Conservation (phyloP, 2,113 vertebrate genomes). For the Sphaerodactylus townsendi region DNA sequence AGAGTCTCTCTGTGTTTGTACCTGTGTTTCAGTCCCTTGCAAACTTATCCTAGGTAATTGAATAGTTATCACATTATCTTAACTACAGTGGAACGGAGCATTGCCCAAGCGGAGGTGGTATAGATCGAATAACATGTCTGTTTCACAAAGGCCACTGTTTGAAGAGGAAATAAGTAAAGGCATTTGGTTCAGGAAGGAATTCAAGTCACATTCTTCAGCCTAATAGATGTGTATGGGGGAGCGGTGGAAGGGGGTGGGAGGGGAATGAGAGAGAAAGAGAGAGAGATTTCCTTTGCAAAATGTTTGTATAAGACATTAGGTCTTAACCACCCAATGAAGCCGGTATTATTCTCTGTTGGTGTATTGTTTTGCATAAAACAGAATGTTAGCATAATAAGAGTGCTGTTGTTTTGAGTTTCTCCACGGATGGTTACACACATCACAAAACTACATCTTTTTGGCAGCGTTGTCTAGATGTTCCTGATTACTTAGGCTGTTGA, state of each 20-base stretch:
- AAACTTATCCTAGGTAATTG: constrained; percentile 64
- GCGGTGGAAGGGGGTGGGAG: background rate
- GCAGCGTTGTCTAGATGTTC: background rate
- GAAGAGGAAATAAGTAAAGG: constrained; percentile 17
- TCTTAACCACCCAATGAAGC: constrained; percentile 62
- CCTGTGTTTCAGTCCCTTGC: constrained; percentile 55
- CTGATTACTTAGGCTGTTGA: background rate
- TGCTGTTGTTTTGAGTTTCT: constrained; percentile 67
- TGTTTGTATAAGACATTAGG: constrained; percentile 50
- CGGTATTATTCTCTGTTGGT: constrained; percentile 71
- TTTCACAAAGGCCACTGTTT: constrained; percentile 27
- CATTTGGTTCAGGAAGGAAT: constrained; percentile 31
- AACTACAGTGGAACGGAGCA: constrained; percentile 49
- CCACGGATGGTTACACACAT: constrained; percentile 68
- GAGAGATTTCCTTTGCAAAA: background rate
- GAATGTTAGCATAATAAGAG: constrained; percentile 75
- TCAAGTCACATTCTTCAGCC: constrained; percentile 32
- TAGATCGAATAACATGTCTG: constrained; percentile 53
- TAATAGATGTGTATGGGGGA: constrained; percentile 37
- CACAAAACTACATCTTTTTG: constrained; percentile 9
- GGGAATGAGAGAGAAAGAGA: constrained; percentile 7
- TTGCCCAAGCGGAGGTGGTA: constrained; percentile 47
- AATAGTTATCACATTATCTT: constrained; percentile 60
- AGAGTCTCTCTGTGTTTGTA: constrained; percentile 36
- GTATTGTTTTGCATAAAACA: constrained; percentile 74